Base-by-base conservation (phyloP, 1,140 invertebrate genomes). In the Lanistes nyassanus region DNA sequence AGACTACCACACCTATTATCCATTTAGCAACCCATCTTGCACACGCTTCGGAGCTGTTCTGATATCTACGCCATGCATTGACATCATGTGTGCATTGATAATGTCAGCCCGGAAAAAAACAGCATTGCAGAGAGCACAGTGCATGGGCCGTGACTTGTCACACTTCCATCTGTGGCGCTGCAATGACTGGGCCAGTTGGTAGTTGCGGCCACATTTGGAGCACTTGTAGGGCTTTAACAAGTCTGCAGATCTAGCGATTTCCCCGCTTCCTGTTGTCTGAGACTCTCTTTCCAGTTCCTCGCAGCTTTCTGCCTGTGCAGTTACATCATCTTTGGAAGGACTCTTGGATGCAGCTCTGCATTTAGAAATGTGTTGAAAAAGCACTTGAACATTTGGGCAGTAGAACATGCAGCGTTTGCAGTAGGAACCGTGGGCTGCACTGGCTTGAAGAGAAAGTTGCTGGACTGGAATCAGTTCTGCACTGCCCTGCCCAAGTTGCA, bases 91-190 rank as follows among this genome's bases (percentile, higher is more conserved):
- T 36, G 58, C 70, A 36, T 71, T 66, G 21, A 77, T 56, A 42
- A 62, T 73, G 64, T 77, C 76, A 23, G 73, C 66, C 21, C 76
- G 70, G 64, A 74, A 74, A 65, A 74, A 77, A n/a, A 74, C 72
- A 6, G 56, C 42, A 0, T 56, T 66, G 64, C 76, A 77, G 42
- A 70, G 29, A 1, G 71, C 64, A 53, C 76, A 77, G 31, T 42
- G 62, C 37, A 77, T 58, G 34, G 58, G 58, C 21, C 76, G 71
- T 9, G 71, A 67, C 34, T 71, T 65, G 64, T 74, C 67, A 34
- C 76, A 77, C 37, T 65, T 77, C 76, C 76, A 77, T 13, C 67
- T 66, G 53, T 77, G 76, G 9, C 76, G 71, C 56, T 64, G 56
- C 13, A 77, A 29, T 7, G 71, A 74, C 67, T 77, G 76, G 21